Evolutionary conservation across 2,888 invertebrate genomes (phyloP), one percentile per base, ranked within the genome.

Genomic region (Drosophila atripex): DNA sequence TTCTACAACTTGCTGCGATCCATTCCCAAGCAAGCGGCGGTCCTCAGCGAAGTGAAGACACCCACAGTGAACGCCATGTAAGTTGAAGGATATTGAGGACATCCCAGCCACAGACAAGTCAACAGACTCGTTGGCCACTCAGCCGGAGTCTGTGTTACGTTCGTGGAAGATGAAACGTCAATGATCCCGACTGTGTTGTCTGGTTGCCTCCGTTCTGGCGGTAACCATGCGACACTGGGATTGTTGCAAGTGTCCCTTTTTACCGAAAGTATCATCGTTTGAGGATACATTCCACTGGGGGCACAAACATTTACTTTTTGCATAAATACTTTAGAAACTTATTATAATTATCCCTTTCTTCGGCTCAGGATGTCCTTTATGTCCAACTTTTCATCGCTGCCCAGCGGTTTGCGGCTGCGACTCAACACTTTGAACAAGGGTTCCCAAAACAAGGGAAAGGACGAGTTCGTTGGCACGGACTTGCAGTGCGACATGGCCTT

Each of bases 41-140:
- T 88, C 39, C 93, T 93, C 18, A 93, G 93, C 35, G 93, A 94
- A 78, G 93, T 94, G 1, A 93, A 93, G 86, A 96, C 97, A 4
- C 98, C 98, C 9, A 96, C 98, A 28, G 95, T 98, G 77, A 97
- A 98, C 92, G 97, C 96, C 86, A 95, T 98, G 98, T 98, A 84
- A 90, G 91, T 90, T 16, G 4, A 25, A 25, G 23, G 32, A 16
- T 5, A 9, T 3, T 32, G 28, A 12, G 41, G 3, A 45, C 28
- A 28, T 12, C 3, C 23, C 18, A n/a, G 57, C 77, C 89, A 90
- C 88, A 89, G 76, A 73, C 82, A 63, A 89, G 90, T 90, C 90
- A 91, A 90, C 91, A 88, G 83, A 82, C 86, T 76, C 63, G 75
- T 76, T 68, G 77, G 76, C 76, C 57, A 23, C 58, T 21, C 57